phyloP scores from a whole-genome alignment of 2,888 invertebrate species.

The Pardosa pseudoannulata region DNA sequence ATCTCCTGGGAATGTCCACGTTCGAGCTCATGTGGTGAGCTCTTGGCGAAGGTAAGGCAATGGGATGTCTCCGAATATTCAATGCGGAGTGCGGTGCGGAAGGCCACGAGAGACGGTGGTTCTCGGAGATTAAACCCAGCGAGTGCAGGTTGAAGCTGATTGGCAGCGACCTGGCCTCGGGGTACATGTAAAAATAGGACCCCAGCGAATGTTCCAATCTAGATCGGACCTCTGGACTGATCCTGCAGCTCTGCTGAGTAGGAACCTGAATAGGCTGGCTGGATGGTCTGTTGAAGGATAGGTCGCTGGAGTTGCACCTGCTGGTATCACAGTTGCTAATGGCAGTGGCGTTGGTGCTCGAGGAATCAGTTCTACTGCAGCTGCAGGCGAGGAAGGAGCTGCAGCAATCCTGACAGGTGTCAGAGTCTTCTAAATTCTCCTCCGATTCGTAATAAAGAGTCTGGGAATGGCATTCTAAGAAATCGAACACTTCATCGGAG shows the following conservation, averaged over 20 bases:
- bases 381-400: not conserved
- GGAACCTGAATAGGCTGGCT: constrained; percentile 45
- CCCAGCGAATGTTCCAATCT: not conserved
- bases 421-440: not conserved
- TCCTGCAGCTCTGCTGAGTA: not conserved
- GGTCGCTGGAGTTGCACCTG: constrained; percentile 6
- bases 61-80: not conserved
- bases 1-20: not conserved
- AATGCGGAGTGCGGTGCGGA: not conserved
- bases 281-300: constrained; percentile 21
- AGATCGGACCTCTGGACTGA: not conserved
- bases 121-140: not conserved
- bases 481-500: not conserved
- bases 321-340: constrained; percentile 29
- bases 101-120: constrained; percentile 17
- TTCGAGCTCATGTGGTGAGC: not conserved
- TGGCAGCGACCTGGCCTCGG: not conserved
- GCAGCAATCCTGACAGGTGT: constrained; percentile 17
- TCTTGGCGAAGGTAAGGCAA: constrained; percentile 1
- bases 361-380: constrained; percentile 26
- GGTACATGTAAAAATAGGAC: not conserved
- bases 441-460: not conserved
- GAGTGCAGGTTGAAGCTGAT: not conserved
- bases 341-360: not conserved
- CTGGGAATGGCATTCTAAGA: not conserved